These are phyloP conservation scores for Coregonus sp. DNA, from an alignment of 2,797 vertebrate genomes.

Conservation along the genomic window DNA sequence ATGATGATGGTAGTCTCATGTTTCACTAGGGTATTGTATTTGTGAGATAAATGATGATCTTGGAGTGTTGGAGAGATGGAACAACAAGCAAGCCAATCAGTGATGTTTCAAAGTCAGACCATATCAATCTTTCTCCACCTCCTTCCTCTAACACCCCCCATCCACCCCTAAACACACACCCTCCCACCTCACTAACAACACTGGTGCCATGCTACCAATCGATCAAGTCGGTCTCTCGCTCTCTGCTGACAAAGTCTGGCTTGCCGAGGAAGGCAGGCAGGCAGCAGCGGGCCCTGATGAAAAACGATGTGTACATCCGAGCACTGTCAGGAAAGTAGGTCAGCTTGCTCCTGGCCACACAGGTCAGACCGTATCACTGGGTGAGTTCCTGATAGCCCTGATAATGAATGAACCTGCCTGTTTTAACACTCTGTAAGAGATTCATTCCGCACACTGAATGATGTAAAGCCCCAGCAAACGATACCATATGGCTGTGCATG, in stretches of 20 bases:
- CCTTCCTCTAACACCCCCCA: not conserved
- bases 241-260: constrained; percentile 27
- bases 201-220: constrained; percentile 16
- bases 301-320: constrained; percentile 33
- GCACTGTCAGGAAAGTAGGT: constrained; percentile 46
- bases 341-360: constrained; percentile 32
- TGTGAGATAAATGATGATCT: not conserved
- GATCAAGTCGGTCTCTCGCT: constrained; percentile 20
- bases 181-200: not conserved
- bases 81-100: not conserved
- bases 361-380: constrained; percentile 21
- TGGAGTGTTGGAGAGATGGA: not conserved
- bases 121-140: not conserved
- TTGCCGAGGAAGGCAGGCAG: constrained; percentile 12
- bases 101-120: not conserved
- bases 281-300: constrained; percentile 20
- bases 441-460: constrained; percentile 19
- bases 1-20: not conserved
- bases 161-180: not conserved
- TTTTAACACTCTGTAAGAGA: constrained; percentile 23
- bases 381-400: constrained; percentile 29
- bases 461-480: not conserved
- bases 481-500: not conserved
- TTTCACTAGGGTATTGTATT: not conserved
- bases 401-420: constrained; percentile 42